These are phyloP conservation scores for Onychostoma macrolepis DNA, from an alignment of 2,113 vertebrate species.

Conservation along the genomic window DNA sequence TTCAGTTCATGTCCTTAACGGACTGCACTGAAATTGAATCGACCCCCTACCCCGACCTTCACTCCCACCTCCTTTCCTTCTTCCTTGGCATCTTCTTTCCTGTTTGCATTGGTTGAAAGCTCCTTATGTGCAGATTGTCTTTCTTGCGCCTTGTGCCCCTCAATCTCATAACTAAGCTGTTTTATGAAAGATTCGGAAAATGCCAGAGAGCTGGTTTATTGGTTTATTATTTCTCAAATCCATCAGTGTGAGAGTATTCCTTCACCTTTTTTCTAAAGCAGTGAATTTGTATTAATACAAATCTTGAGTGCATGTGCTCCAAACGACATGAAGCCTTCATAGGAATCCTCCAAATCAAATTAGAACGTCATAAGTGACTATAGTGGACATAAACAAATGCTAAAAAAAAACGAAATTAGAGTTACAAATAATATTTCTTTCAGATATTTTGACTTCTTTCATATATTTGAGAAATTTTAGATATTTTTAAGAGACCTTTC, in stretches of 20 bases:
- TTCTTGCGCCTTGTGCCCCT: neutral
- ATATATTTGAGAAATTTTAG: too few relatives aligned
- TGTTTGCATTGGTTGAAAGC: slow-evolving; percentile 41
- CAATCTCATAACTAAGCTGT: slow-evolving; percentile 39
- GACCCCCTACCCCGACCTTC: slow-evolving; percentile 27
- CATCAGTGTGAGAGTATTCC: slow-evolving; percentile 11
- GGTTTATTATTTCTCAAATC: slow-evolving; percentile 37
- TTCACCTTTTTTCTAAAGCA: neutral
- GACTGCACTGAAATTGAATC: slow-evolving; percentile 32
- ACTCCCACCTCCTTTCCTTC: neutral
- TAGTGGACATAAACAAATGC: neutral
- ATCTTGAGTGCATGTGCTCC: neutral
- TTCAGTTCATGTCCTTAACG: slow-evolving; percentile 19
- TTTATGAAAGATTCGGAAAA: slow-evolving; percentile 41
- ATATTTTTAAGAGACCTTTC: neutral
- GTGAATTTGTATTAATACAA: neutral
- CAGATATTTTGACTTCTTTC: too few relatives aligned
- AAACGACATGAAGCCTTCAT: neutral
- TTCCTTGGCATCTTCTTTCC: slow-evolving; percentile 28
- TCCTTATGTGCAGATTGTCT: slow-evolving; percentile 41
- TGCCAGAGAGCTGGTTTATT: slow-evolving; percentile 43
- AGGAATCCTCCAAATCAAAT: neutral
- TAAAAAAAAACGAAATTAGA: neutral
- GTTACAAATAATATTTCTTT: too few relatives aligned
- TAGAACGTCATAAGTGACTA: neutral